Base-by-base conservation (phyloP, 2,113 vertebrate species). In the Anseranas semipalmata region DNA sequence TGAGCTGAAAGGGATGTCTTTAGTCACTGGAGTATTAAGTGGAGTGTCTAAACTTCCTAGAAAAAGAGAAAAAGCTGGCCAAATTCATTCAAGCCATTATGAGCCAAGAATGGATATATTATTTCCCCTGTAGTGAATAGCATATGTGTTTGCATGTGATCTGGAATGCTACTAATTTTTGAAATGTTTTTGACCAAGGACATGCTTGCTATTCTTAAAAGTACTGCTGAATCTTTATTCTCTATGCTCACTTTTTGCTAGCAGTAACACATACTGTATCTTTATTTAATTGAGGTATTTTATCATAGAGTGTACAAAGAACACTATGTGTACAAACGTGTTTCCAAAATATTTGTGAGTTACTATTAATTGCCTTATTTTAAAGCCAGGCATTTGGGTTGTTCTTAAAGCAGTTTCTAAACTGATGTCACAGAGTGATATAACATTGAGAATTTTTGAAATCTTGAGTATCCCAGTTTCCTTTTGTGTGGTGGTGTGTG, bases 81-180 rank as follows among this genome's bases (percentile, higher is more conserved):
- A 78, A 79, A 82, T 74, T 43, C 68, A 3, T 67, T 93, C 58
- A 89, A 55, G 58, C 16, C 37, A 85, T 87, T 89, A 62, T 92
- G 70, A 85, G 62, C 56, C 83, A 43, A 84, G 63, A 85, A n/a
- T 84, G 73, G 59, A 59, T 92, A 15, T 94, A 52, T 82, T 90
- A 88, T 96, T 90, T 90, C 43, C 68, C 22, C 13, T 66, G 45
- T n/a, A 76, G 19, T 70, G 58, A 95, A 28, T 58, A 85, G 15
- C n/a, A 19, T 78, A 56, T 35, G 33, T n/a, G 39, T 92, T 90
- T 92, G 60, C 87, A 65, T 65, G 7, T 81, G 3, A 84, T 35
- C n/a, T 87, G 72, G 52, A 92, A 87, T 84, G 63, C 41, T 89
- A 37, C 59, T 93, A 63, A 65, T 90, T 90, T 37, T 89, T 95